Evolutionary conservation across 2,797 vertebrate species (phyloP).

Genomic region (Amphiprion clarkii): DNA sequence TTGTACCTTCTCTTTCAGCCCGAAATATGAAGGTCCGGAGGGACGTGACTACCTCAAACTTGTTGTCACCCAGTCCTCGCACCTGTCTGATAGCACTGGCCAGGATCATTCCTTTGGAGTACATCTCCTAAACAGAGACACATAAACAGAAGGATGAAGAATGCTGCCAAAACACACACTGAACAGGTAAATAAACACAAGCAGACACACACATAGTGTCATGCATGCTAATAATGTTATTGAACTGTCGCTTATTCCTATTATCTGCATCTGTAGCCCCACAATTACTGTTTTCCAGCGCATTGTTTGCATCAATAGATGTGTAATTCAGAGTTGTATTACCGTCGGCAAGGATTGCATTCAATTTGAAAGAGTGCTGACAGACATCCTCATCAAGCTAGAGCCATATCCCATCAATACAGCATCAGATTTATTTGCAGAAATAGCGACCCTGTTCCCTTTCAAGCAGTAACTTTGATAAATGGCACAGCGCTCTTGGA

Average conservation of each 20-base stretch:
- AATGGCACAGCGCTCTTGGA: conserved; percentile 32
- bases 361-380: conserved; percentile 55
- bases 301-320: conserved; percentile 58
- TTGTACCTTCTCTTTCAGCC: conserved; percentile 94
- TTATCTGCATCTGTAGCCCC: conserved; percentile 52
- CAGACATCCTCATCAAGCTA: conserved; percentile 58
- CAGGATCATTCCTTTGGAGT: conserved; percentile 95
- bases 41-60: conserved; percentile 93
- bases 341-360: conserved; percentile 19
- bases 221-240: conserved; percentile 43
- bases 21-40: conserved; percentile 94
- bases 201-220: conserved; percentile 10
- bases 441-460: conserved; percentile 52
- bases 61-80: conserved; percentile 91
- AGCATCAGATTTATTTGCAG: conserved; percentile 51
- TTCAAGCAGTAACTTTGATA: conserved; percentile 62
- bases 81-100: conserved; percentile 88
- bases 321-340: conserved; percentile 47
- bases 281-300: conserved; percentile 36
- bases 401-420: conserved; percentile 53
- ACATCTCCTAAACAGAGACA: conserved; percentile 89
- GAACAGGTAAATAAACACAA: conserved; percentile 7
- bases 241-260: conserved; percentile 40
- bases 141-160: conserved; percentile 11
- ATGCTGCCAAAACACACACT: neutral